Conservation (phyloP, 2,888 invertebrate species). For the Aplocera efformata region DNA sequence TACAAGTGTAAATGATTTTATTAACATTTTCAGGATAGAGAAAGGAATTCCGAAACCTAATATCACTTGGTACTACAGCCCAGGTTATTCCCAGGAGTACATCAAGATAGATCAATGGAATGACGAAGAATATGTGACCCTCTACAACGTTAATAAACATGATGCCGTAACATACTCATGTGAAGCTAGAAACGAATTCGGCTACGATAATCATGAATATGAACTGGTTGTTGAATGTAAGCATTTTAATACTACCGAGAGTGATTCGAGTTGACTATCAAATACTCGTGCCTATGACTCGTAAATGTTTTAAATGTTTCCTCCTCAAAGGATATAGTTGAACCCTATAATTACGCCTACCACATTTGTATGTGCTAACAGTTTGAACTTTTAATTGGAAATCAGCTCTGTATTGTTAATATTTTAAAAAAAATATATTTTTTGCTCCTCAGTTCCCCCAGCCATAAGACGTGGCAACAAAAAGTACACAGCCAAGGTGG, state of each 20-base stretch:
- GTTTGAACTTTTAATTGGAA: too few relatives aligned
- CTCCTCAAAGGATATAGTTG: too few relatives aligned
- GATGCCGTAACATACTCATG: conserved; percentile 4
- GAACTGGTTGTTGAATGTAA: conserved; percentile 4
- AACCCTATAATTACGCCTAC: too few relatives aligned
- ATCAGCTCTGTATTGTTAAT: too few relatives aligned
- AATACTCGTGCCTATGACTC: too few relatives aligned
- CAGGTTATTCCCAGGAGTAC: background rate
- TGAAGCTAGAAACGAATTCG: conserved; percentile 4
- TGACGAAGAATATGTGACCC: background rate
- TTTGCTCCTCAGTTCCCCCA: conserved; percentile 38
- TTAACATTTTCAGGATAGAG: conserved; percentile 8
- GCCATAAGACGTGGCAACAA: conserved; percentile 24
- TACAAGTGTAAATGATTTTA: background rate
- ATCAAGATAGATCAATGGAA: background rate
- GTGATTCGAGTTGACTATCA: too few relatives aligned
- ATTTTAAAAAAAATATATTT: background rate
- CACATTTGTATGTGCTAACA: too few relatives aligned
- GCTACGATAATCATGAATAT: conserved; percentile 3
- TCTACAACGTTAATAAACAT: background rate
- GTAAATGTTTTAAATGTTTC: too few relatives aligned
- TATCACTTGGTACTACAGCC: conserved; percentile 4
- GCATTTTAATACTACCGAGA: background rate
- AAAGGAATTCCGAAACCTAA: conserved; percentile 9
- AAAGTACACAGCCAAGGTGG: conserved; percentile 23